A percentile compares a stretch with the other conserved stretches of the same genome.
phyloP scores from a whole-genome alignment of 2,888 invertebrate genomes.

The Tinea trinotella region DNA sequence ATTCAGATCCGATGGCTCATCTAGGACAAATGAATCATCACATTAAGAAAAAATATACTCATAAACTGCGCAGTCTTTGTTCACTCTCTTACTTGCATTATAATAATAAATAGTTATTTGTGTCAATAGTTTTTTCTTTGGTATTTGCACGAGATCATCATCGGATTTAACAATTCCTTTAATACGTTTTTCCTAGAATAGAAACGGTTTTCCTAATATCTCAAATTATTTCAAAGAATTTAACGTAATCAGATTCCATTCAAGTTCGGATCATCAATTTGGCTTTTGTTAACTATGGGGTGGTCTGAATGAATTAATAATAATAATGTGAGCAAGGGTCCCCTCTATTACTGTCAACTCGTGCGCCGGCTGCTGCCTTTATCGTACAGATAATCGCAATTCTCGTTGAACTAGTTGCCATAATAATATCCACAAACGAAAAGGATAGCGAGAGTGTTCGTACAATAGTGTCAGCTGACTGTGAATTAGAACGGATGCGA shows the following conservation, averaged over 20 bases:
- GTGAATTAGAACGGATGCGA: not conserved
- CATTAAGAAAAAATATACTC: no score
- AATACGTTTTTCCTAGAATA: not conserved
- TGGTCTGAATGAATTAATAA: slow-evolving; percentile 34
- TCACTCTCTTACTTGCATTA: no score
- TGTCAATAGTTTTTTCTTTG: not conserved
- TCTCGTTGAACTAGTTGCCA: slow-evolving; percentile 28
- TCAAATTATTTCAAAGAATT: not conserved
- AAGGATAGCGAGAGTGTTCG: not conserved
- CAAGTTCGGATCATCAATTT: not conserved
- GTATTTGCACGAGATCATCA: not conserved
- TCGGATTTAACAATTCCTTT: not conserved
- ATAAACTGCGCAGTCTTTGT: no score
- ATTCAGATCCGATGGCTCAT: not conserved
- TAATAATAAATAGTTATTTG: not conserved
- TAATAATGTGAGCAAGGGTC: slow-evolving; percentile 40
- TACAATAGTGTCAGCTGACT: not conserved
- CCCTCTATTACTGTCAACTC: slow-evolving; percentile 35
- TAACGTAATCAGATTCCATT: not conserved
- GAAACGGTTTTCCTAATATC: not conserved
- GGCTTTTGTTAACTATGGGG: slow-evolving; percentile 25
- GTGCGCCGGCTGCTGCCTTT: slow-evolving; percentile 40
- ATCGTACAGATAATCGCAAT: slow-evolving; percentile 48
- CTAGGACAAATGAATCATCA: not conserved
- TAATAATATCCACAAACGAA: not conserved